A percentile compares a stretch with the other conserved stretches of the same genome.
These are phyloP conservation scores for Trissoscelio sp. DNA, from an alignment of 2,888 invertebrate genomes.

Conservation along the genomic window DNA sequence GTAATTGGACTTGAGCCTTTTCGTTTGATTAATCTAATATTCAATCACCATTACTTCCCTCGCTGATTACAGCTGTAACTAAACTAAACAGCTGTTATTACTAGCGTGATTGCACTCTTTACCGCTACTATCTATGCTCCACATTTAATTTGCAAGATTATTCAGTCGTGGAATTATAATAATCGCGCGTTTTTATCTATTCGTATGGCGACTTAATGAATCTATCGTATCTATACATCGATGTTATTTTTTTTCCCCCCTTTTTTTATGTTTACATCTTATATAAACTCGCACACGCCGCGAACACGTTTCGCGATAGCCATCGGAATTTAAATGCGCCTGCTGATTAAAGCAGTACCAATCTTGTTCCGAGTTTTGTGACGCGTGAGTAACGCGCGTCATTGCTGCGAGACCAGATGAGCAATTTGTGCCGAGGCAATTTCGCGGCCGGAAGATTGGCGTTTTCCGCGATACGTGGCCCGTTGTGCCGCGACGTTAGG, in stretches of 20 bases:
- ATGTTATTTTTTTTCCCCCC: background rate
- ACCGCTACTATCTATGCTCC: background rate
- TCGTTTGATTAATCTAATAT: conserved; percentile 12
- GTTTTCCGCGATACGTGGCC: conserved; percentile 68
- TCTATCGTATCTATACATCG: too few relatives aligned
- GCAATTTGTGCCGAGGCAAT: conserved; percentile 10
- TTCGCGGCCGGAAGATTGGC: conserved; percentile 53
- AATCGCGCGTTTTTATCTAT: too few relatives aligned
- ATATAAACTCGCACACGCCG: conserved; percentile 11
- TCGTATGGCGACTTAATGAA: too few relatives aligned
- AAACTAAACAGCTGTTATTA: background rate
- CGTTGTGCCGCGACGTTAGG: conserved; percentile 71
- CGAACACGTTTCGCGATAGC: conserved; percentile 23
- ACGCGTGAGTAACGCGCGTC: conserved; percentile 34
- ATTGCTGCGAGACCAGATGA: conserved; percentile 25
- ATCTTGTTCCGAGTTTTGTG: conserved; percentile 39
- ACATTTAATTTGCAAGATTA: background rate
- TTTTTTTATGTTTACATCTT: conserved; percentile 31
- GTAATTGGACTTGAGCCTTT: background rate
- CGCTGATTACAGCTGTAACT: background rate
- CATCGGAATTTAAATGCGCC: conserved; percentile 21
- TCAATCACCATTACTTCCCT: background rate
- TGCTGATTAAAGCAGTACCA: conserved; percentile 26
- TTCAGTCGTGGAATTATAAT: background rate
- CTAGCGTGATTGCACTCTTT: background rate